These are phyloP conservation scores for Sitophilus oryzae DNA, from an alignment of 1,140 invertebrate species.

Conservation along the genomic window DNA sequence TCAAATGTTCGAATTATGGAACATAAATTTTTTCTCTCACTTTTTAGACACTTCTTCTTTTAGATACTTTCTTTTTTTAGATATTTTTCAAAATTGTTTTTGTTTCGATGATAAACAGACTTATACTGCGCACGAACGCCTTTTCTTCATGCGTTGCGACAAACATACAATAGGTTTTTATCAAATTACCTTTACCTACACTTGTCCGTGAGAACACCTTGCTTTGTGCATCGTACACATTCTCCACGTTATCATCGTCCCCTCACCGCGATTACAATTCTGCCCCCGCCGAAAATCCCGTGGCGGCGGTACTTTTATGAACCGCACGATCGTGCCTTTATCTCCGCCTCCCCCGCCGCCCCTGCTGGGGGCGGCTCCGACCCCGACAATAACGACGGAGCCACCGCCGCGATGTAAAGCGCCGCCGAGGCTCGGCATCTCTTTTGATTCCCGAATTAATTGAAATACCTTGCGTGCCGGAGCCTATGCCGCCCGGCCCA, in stretches of 20 bases:
- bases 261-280: constrained; percentile 4
- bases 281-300: neutral
- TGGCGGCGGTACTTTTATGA: neutral
- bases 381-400: neutral
- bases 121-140: too few species aligned
- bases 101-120: too few species aligned
- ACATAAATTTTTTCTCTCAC: too few species aligned
- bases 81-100: too few species aligned
- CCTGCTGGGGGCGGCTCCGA: neutral
- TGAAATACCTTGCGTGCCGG: constrained; percentile 44
- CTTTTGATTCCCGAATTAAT: constrained; percentile 45
- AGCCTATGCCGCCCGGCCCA: constrained; percentile 14
- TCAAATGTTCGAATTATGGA: too few species aligned
- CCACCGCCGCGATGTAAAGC: neutral
- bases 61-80: too few species aligned
- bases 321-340: neutral
- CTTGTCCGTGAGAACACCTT: too few species aligned
- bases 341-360: neutral
- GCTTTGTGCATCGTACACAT: constrained; percentile 23
- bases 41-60: too few species aligned
- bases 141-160: too few species aligned
- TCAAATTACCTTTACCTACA: too few species aligned
- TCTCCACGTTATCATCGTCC: constrained; percentile 16
- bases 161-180: too few species aligned
- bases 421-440: constrained; percentile 35